Conservation (phyloP, 2,888 invertebrate genomes). For the Lypha dubia region DNA sequence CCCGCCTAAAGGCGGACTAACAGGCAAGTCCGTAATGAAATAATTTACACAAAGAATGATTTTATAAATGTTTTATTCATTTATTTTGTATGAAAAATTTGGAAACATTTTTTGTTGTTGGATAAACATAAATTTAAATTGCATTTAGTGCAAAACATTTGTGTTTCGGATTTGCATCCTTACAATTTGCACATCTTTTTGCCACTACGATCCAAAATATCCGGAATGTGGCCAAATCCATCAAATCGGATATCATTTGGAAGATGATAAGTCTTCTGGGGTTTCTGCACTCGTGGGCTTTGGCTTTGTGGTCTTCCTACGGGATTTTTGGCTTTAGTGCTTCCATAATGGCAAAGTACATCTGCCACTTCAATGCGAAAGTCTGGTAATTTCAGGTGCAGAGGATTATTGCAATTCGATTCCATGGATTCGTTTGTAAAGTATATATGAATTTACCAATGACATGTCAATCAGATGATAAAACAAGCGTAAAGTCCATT, state of each 20-base stretch:
- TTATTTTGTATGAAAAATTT: not conserved
- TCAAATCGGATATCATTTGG: conserved; percentile 5
- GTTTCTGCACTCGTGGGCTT: not conserved
- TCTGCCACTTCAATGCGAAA: conserved; percentile 8
- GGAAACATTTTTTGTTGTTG: conserved; percentile 7
- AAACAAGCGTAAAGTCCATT: conserved; percentile 3
- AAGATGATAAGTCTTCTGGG: not conserved
- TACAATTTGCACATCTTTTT: conserved; percentile 19
- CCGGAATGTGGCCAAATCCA: conserved; percentile 2
- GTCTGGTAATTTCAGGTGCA: not conserved
- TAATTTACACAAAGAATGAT: not conserved
- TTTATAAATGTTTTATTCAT: not conserved
- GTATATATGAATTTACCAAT: not conserved
- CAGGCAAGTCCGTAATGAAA: not conserved
- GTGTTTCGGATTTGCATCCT: conserved; percentile 1
- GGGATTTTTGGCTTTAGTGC: not conserved
- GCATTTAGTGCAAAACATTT: conserved; percentile 20
- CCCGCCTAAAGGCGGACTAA: no score
- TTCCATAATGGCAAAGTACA: conserved; percentile 7
- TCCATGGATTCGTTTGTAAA: conserved; percentile 1
- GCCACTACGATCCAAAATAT: conserved; percentile 6
- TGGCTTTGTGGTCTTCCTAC: conserved; percentile 5
- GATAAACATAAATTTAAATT: conserved; percentile 2
- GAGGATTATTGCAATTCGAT: not conserved
- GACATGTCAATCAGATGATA: conserved; percentile 1